Evolutionary conservation across 2,797 vertebrate genomes (phyloP), one percentile per base, ranked within the genome.

Genomic region (Denticeps clupeoides): DNA sequence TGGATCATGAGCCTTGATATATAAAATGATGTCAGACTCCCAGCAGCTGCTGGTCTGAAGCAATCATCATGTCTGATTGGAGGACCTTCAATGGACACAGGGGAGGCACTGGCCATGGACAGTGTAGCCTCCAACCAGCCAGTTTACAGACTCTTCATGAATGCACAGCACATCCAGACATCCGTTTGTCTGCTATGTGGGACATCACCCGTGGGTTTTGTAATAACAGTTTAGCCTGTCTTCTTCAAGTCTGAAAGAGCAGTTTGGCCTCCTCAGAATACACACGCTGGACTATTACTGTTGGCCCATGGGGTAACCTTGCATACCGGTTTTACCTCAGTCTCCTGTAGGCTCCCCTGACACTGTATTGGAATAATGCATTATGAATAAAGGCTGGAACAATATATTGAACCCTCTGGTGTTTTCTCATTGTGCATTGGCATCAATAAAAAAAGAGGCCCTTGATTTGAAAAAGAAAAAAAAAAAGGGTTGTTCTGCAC

Each of bases 1-100:
- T 65, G 65, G 72, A 71, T 58, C 75, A 64, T 56, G 62, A 67
- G 70, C 52, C 55, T 62, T 67, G 68, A 68, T 64, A 63, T 72
- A 74, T 74, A 68, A 73, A 70, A 69, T 65, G 47, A 61, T 72
- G 54, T 64, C 61, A 63, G 59, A 49, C 56, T 19, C 31, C 41
- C 12, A 33, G 27, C 16, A 7, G 52, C 47, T 58, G 18, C 10
- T 13, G 38, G 28, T 58, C 61, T 61, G 64, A 18, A 49, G 29
- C 53, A 47, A 61, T 67, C 63, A 57, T 72, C 59, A n/a, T n/a
- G n/a, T n/a, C n/a, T n/a, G n/a, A n/a, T n/a, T n/a, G n/a, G n/a
- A n/a, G n/a, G n/a, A n/a, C n/a, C n/a, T n/a, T n/a, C n/a, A n/a
- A n/a, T n/a, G n/a, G n/a, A n/a, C n/a, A n/a, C n/a, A n/a, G n/a